These are phyloP conservation scores for Echiichthys vipera DNA, from an alignment of 2,797 vertebrate species.

Conservation along the genomic window DNA sequence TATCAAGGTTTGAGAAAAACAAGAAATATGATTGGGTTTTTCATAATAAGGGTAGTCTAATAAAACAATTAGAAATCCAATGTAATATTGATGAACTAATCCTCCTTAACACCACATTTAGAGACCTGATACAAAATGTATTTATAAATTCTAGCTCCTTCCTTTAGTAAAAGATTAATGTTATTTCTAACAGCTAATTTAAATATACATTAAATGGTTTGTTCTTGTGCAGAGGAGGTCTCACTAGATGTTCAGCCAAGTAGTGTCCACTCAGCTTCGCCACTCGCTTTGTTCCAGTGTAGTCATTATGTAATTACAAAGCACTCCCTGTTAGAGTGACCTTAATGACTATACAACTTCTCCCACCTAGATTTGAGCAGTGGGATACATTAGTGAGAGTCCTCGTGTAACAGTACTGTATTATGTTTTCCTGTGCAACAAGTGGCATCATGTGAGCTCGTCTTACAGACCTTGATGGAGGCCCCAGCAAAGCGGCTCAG, in stretches of 20 bases:
- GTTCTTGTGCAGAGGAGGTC: not conserved
- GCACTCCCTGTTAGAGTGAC: too few species aligned
- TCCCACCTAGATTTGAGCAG: not conserved
- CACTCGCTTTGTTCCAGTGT: too few species aligned
- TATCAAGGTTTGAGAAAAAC: too few species aligned
- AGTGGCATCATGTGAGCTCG: not conserved
- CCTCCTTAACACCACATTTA: not conserved
- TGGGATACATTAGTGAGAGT: not conserved
- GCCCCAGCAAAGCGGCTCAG: slow-evolving; percentile 95
- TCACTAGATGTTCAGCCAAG: too few species aligned
- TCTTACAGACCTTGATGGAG: slow-evolving; percentile 91
- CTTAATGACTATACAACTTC: not conserved
- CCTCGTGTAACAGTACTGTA: too few species aligned
- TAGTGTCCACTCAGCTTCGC: too few species aligned
- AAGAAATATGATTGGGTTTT: too few species aligned
- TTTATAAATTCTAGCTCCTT: not conserved
- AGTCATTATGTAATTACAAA: too few species aligned
- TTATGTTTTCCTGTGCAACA: too few species aligned
- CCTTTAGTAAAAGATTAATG: not conserved
- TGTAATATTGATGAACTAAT: not conserved
- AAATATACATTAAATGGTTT: not conserved
- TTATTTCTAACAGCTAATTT: not conserved
- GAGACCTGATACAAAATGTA: not conserved
- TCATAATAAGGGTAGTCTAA: not conserved
- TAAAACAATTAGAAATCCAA: not conserved